phyloP scores from a whole-genome alignment of 2,888 invertebrate species.

The Callosobruchus maculatus region DNA sequence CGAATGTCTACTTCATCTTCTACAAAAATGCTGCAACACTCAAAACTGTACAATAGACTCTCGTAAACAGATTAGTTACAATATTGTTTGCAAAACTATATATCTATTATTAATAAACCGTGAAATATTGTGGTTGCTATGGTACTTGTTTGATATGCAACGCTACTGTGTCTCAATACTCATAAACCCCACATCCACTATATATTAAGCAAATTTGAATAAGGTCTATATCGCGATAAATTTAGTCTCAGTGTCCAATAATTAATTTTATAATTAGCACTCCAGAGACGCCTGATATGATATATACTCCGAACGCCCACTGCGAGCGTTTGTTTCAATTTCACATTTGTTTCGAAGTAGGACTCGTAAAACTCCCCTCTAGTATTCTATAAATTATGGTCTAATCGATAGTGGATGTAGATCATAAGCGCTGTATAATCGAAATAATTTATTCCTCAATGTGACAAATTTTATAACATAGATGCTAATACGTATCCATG shows the following conservation, averaged over 20 bases:
- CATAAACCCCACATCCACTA: background rate
- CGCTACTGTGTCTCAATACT: background rate
- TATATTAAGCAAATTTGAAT: background rate
- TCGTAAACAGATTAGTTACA: no score
- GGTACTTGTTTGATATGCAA: no score
- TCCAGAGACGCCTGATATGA: background rate
- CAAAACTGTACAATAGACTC: no score
- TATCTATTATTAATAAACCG: no score
- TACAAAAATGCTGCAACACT: no score
- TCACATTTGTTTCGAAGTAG: background rate
- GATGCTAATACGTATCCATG: no score
- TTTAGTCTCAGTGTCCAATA: background rate
- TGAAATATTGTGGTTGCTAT: no score
- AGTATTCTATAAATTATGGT: background rate
- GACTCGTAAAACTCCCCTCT: background rate
- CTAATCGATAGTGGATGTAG: background rate
- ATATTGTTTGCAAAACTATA: no score
- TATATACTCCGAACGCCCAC: background rate
- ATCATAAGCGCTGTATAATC: background rate
- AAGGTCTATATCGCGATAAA: background rate
- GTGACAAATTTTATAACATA: background rate
- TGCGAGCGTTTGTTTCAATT: background rate
- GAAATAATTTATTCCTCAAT: background rate
- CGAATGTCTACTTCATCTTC: no score
- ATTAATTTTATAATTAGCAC: background rate